phyloP scores from a whole-genome alignment of 1,140 invertebrate genomes.

The Eulimnadia texana region DNA sequence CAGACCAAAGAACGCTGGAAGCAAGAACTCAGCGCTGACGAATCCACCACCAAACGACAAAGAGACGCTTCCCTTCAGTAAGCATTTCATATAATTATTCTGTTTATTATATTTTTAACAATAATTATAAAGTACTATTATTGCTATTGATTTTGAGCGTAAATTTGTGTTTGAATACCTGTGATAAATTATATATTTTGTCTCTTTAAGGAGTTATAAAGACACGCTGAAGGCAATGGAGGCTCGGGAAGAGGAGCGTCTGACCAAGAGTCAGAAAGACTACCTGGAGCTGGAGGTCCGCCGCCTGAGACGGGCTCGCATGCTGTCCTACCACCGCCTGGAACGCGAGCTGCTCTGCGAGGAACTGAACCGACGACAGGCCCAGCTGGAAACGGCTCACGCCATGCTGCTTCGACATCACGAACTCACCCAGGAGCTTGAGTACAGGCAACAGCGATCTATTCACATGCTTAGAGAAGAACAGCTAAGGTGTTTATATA shows the following conservation, averaged over 20 bases:
- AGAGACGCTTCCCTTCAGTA: slow-evolving; percentile 75
- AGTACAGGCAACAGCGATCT: slow-evolving; percentile 86
- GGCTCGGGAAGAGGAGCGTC: slow-evolving; percentile 70
- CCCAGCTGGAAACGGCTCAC: slow-evolving; percentile 88
- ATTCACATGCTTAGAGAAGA: slow-evolving; percentile 86
- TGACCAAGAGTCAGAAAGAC: slow-evolving; percentile 74
- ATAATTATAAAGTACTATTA: too few relatives aligned
- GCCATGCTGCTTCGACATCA: slow-evolving; percentile 89
- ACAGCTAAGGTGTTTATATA: slow-evolving; percentile 36
- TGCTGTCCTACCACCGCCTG: slow-evolving; percentile 69
- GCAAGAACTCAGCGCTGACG: slow-evolving; percentile 77
- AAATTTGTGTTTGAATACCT: too few relatives aligned
- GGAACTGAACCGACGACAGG: slow-evolving; percentile 87
- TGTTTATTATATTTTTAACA: neutral
- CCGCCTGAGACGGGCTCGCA: slow-evolving; percentile 78
- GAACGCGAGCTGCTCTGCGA: slow-evolving; percentile 83
- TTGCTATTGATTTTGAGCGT: too few relatives aligned
- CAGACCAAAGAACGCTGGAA: slow-evolving; percentile 93
- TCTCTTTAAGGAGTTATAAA: slow-evolving; percentile 56
- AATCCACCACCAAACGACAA: slow-evolving; percentile 80
- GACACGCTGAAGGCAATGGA: slow-evolving; percentile 82
- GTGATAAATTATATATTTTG: too few relatives aligned
- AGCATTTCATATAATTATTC: slow-evolving; percentile 19
- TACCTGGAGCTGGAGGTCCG: slow-evolving; percentile 83
- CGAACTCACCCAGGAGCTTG: slow-evolving; percentile 89